phyloP scores from a whole-genome alignment of 2,113 vertebrate species.

The Cyanoderma ruficeps region DNA sequence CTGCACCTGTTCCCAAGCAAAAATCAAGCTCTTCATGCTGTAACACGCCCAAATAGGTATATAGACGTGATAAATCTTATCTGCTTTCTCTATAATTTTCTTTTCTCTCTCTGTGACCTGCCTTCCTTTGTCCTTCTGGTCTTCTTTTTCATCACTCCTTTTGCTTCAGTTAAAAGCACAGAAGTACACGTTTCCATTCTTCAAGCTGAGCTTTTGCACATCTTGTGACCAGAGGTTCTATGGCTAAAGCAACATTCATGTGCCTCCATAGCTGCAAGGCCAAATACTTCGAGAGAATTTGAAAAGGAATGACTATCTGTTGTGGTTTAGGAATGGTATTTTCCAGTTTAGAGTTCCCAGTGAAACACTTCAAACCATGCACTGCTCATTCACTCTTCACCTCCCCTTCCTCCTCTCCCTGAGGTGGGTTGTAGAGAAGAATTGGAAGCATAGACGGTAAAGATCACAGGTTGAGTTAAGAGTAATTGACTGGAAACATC shows the following conservation, averaged over 20 bases:
- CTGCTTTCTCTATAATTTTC: not conserved
- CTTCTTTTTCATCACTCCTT: not conserved
- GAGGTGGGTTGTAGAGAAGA: not conserved
- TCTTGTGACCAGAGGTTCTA: not conserved
- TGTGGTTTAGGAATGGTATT: not conserved
- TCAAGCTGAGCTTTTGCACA: not conserved
- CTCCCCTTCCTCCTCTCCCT: not conserved
- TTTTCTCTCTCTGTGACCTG: not conserved
- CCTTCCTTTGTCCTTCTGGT: not conserved
- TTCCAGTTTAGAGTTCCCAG: not conserved
- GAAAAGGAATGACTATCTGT: not conserved
- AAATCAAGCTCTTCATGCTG: not conserved
- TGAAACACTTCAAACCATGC: not conserved
- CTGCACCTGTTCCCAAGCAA: not conserved
- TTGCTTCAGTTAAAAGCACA: not conserved
- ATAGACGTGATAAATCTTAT: not conserved
- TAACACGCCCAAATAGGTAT: not conserved
- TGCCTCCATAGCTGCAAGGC: not conserved
- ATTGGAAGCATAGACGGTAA: not conserved
- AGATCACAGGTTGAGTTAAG: not conserved
- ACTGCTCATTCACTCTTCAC: accelerated
- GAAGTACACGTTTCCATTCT: not conserved
- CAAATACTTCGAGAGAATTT: not conserved
- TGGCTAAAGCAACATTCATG: not conserved
- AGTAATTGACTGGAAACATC: not conserved